Conservation (phyloP, 1,140 invertebrate genomes). For the Danaus plexippus region DNA sequence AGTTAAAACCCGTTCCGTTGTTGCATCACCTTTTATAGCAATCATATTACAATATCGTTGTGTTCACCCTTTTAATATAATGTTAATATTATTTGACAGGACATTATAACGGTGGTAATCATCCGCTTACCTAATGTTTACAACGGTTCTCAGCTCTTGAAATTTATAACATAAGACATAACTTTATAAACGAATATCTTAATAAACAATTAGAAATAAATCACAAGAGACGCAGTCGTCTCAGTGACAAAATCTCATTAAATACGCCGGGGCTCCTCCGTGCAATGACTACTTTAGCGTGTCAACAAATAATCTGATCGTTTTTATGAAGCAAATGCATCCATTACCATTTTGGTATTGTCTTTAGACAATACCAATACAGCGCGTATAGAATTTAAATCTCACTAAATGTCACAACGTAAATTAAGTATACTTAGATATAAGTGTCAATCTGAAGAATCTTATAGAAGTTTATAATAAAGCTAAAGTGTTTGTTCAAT, state of each 20-base stretch:
- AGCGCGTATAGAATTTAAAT: slow-evolving; percentile 14
- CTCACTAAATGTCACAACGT: not conserved
- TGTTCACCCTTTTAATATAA: slow-evolving; percentile 21
- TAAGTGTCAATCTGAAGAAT: too few species aligned
- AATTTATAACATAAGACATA: too few species aligned
- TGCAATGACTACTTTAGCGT: slow-evolving; percentile 10
- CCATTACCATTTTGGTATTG: slow-evolving; percentile 22
- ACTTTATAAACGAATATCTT: too few species aligned
- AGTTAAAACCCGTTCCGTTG: slow-evolving; percentile 47
- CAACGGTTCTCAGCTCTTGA: too few species aligned
- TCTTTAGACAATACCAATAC: slow-evolving; percentile 12
- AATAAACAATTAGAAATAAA: too few species aligned
- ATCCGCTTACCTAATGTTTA: too few species aligned
- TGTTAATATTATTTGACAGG: slow-evolving; percentile 16
- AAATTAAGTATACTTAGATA: not conserved
- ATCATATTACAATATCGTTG: slow-evolving; percentile 31
- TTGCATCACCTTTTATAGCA: slow-evolving; percentile 45
- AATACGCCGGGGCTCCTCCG: not conserved
- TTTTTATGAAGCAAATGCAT: slow-evolving; percentile 21
- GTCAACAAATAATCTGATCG: slow-evolving; percentile 12
- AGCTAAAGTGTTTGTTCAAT: too few species aligned
- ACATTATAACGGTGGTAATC: slow-evolving; percentile 11
- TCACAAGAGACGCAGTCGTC: too few species aligned
- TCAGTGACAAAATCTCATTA: too few species aligned
- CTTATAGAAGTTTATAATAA: too few species aligned